A percentile compares a stretch with the other conserved stretches of the same genome.
Evolutionary conservation across 2,797 vertebrate genomes (phyloP).

Genomic region (Eulemur rubriventer): DNA sequence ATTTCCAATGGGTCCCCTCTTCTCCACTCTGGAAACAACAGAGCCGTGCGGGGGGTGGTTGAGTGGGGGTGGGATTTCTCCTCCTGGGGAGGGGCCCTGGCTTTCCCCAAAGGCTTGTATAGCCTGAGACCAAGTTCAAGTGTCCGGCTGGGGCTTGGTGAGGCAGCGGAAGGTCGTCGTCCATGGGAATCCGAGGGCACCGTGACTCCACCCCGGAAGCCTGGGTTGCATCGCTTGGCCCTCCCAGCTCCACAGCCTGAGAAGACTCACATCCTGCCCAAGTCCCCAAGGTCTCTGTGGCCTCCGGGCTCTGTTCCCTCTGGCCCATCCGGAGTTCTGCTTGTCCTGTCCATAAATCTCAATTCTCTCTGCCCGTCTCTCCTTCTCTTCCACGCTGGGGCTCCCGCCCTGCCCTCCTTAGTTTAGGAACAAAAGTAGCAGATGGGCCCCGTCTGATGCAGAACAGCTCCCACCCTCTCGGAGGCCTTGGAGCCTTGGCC

Average conservation of each 20-base stretch:
- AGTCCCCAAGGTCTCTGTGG: not conserved
- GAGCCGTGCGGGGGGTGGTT: not conserved
- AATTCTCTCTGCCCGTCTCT: not conserved
- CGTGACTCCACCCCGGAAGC: not conserved
- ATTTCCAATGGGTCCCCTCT: not conserved
- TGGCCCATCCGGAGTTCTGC: not conserved
- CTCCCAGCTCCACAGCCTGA: rapidly evolving
- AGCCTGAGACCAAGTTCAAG: not conserved
- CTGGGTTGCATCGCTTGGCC: rapidly evolving
- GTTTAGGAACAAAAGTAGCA: not conserved
- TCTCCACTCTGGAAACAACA: not conserved
- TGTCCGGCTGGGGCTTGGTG: rapidly evolving
- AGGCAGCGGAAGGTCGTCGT: not conserved
- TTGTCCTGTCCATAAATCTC: too few relatives aligned
- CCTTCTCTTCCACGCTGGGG: not conserved
- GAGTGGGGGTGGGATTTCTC: not conserved
- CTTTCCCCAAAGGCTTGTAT: rapidly evolving
- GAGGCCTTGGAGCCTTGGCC: not conserved
- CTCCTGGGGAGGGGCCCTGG: not conserved
- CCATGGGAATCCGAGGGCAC: too few relatives aligned
- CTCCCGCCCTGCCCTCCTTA: not conserved
- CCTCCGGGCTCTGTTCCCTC: not conserved
- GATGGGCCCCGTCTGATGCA: not conserved
- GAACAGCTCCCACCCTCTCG: not conserved
- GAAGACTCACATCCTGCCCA: not conserved